Evolutionary conservation across 2,888 invertebrate species (phyloP), one percentile per base, ranked within the genome.

Genomic region (Leptinotarsa haldemani): DNA sequence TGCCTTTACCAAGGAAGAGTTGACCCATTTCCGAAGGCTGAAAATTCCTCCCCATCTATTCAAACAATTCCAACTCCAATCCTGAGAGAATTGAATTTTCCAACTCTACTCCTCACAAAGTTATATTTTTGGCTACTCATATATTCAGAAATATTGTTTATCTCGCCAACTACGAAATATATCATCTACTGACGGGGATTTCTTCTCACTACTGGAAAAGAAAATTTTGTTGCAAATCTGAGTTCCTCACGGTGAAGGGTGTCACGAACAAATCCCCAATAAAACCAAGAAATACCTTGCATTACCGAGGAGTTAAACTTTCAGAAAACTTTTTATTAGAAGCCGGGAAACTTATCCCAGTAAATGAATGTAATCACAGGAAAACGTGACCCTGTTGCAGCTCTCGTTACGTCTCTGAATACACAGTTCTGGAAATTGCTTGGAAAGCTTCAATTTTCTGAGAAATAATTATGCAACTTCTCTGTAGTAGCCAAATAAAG

Each of bases 341-440:
- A 52, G 52, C 52, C 52, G 13, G 52, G 52, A 52, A 52, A n/a
- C 18, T 52, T 52, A 52, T 52, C 18, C 52, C 52, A 18, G 52
- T 18, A 52, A 52, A 52, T 52, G 52, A 52, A 52, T 52, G 52
- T 52, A 52, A 52, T 52, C 52, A 52, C 52, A 52, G 18, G 52
- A 9, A 52, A 52, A 52, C 52, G 52, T 52, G 52, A 52, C 52
- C 52, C 52, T 52, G 52, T 52, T 52, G 52, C 52, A 52, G 18
- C 52, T 52, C 18, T 52, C n/a, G 52, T 18, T 52, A 18, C 12
- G 52, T 18, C 18, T 18, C 18, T 18, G 12, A 18, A 18, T 52
- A 52, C 2, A 18, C 18, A 52, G 52, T 52, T 52, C 52, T 18
- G n/a, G n/a, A 52, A 52, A 52, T 18, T n/a, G 12, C 52, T 52